phyloP scores from a whole-genome alignment of 2,888 invertebrate species.

The Mimumesa dahlbomi region DNA sequence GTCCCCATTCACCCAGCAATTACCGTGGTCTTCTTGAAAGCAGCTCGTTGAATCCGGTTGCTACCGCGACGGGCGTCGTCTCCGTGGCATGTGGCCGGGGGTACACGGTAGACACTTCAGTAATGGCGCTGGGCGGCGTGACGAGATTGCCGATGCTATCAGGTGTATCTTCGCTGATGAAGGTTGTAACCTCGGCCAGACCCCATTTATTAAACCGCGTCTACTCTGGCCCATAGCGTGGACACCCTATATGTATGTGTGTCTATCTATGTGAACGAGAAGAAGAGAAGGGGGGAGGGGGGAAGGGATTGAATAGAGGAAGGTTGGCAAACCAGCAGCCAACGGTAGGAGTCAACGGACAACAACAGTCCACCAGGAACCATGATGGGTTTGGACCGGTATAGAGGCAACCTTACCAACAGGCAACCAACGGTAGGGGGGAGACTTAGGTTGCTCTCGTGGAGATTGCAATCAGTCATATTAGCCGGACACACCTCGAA shows the following conservation, averaged over 20 bases:
- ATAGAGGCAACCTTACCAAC: not conserved
- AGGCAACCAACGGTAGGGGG: not conserved
- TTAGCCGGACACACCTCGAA: constrained; percentile 72
- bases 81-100: constrained; percentile 47
- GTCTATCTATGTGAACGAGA: constrained; percentile 14
- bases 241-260: no score
- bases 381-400: not conserved
- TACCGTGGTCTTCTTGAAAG: not conserved
- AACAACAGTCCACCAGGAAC: constrained; percentile 22
- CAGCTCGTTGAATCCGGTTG: not conserved
- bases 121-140: constrained; percentile 70
- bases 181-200: constrained; percentile 75
- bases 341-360: constrained; percentile 31
- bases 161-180: constrained; percentile 74
- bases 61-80: constrained; percentile 29
- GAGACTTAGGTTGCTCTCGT: constrained; percentile 45
- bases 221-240: no score
- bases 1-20: not conserved
- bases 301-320: no score
- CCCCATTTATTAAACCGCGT: constrained; percentile 74
- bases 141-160: constrained; percentile 76
- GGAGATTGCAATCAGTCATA: constrained; percentile 74
- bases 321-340: constrained; percentile 42
- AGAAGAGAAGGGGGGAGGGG: no score
- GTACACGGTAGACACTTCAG: constrained; percentile 63